Evolutionary conservation across 1,140 invertebrate genomes (phyloP).

Genomic region (Ceratina calcarata): DNA sequence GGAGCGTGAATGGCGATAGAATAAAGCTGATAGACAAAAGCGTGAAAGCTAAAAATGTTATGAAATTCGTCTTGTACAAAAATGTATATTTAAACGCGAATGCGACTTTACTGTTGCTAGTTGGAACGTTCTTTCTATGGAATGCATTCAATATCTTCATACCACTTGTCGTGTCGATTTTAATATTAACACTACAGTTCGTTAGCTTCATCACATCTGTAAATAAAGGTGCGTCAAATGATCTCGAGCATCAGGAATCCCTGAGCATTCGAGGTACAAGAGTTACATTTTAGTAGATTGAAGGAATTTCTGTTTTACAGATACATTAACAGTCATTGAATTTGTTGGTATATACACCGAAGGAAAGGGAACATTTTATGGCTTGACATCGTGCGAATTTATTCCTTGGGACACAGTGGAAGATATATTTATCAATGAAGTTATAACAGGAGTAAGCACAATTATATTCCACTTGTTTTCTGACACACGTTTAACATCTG

Average conservation of each 20-base stretch:
- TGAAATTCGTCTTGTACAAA: constrained; percentile 60
- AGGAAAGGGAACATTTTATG: constrained; percentile 72
- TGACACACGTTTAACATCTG: neutral
- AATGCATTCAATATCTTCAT: constrained; percentile 27
- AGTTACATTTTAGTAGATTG: neutral
- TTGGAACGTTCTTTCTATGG: constrained; percentile 38
- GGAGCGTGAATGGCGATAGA: constrained; percentile 56
- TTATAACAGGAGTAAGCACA: constrained; percentile 81
- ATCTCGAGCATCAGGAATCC: constrained; percentile 1
- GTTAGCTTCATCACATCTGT: constrained; percentile 49
- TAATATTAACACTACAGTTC: constrained; percentile 46
- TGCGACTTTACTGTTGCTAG: constrained; percentile 40
- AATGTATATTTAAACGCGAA: constrained; percentile 33
- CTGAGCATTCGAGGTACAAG: neutral
- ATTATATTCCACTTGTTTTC: neutral
- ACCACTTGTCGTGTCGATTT: constrained; percentile 13
- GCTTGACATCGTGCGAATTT: constrained; percentile 75
- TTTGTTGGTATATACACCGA: constrained; percentile 81
- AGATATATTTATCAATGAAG: constrained; percentile 83
- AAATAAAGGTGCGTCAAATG: constrained; percentile 54
- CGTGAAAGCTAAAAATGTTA: constrained; percentile 45
- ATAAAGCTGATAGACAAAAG: constrained; percentile 54
- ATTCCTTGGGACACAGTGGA: constrained; percentile 80
- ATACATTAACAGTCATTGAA: constrained; percentile 80
- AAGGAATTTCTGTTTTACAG: constrained; percentile 64